Base-by-base conservation (phyloP, 2,113 vertebrate species). In the Sinocyclocheilus grahami region DNA sequence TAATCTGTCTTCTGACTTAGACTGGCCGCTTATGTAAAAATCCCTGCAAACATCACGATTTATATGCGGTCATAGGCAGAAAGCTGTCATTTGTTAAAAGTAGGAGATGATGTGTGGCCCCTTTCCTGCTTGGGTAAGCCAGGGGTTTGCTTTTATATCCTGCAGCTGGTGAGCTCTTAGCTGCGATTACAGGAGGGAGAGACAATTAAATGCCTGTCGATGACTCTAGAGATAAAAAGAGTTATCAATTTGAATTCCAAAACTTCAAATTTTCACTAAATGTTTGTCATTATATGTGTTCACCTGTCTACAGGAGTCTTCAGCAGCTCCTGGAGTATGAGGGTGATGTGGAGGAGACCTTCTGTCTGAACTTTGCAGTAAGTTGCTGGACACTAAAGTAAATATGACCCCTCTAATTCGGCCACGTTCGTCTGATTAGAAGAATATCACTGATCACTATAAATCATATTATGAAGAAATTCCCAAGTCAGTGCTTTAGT, bases 341-440 rank as follows among this genome's bases (percentile, higher is more conserved):
- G 0, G 96, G 94, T 67, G 97, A 99, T 46, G 89, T 99, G 20
- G 97, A 99, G 91, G 98, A 99, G 39, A 93, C 92, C 0, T 99
- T 99, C 94, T 97, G 97, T 91, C 96, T 99, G 90, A 98, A 94
- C 92, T 99, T 99, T 92, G 96, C 97, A 78, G 98, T 99, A 94
- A 95, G 96, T 85, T 5, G 4, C 20, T 74, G 71, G 16, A 60
- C 39, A 46, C 18, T 22, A 58, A 51, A 30, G 1, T 6, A 67
- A 48, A 46, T 2, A 37, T 8, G 1, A n/a, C 9, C n/a, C 80
- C 7, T 76, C 14, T 9, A 20, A 14, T 81, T 5, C 13, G 30
- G 30, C 37, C 53, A 79, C 10, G 24, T 62, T 14, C 46, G 8
- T 13, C 58, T 48, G 67, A 69, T 69, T 33, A 37, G 30, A 69